phyloP scores from a whole-genome alignment of 2,113 vertebrate species.

The Ailuropoda melanoleuca region DNA sequence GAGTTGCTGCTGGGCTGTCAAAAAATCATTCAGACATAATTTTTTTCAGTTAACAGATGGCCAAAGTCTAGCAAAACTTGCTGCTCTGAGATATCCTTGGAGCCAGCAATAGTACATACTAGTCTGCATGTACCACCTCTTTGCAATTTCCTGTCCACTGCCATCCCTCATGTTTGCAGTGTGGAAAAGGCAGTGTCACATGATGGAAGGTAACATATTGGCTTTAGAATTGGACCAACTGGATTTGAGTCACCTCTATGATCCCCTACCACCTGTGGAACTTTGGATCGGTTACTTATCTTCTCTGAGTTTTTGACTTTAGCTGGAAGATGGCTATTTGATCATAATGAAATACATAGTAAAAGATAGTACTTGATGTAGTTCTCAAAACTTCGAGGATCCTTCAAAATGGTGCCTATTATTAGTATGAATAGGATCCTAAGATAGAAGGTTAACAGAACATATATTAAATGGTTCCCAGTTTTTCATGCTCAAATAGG shows the following conservation, averaged over 20 bases:
- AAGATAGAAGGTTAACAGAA: neutral
- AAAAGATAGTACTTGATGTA: neutral
- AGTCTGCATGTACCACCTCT: neutral
- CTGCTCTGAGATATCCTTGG: neutral
- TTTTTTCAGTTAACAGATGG: conserved; percentile 23
- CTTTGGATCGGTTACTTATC: neutral
- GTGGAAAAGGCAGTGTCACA: neutral
- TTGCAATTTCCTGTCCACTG: neutral
- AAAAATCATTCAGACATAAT: neutral
- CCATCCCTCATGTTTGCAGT: neutral
- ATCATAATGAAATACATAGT: neutral
- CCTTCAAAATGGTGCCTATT: conserved; percentile 1
- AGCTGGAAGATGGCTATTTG: neutral
- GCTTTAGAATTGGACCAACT: neutral
- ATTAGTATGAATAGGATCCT: neutral
- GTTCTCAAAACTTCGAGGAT: conserved; percentile 15
- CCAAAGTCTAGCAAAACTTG: neutral
- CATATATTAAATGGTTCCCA: neutral
- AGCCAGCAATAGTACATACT: neutral
- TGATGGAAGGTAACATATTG: neutral
- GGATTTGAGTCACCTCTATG: neutral
- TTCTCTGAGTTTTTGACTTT: neutral
- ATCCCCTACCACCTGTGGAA: neutral
- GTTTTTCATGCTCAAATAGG: neutral
- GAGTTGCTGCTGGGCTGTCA: conserved; percentile 4